Conservation (phyloP, 2,113 vertebrate species). For the Chauna torquata region DNA sequence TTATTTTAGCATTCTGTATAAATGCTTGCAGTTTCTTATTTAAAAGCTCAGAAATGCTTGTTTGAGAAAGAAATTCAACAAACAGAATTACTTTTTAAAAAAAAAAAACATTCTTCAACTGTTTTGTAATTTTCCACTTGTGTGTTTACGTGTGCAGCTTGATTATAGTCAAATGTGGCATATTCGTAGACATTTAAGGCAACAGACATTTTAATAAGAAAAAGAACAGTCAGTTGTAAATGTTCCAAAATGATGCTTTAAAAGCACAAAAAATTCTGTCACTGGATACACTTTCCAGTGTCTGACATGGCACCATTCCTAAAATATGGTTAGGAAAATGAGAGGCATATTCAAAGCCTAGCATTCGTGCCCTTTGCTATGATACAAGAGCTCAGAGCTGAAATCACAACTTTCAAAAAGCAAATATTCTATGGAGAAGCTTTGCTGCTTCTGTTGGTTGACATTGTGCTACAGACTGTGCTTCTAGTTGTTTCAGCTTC, state of each 20-base stretch:
- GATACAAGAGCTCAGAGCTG: not conserved
- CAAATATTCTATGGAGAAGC: not conserved
- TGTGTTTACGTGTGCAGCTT: not conserved
- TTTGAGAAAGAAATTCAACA: not conserved
- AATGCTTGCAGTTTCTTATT: not conserved
- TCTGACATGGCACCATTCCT: not conserved
- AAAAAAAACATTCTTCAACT: not conserved
- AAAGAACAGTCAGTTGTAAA: conserved; percentile 9
- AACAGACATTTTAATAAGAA: conserved; percentile 27
- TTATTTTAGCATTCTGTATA: not conserved
- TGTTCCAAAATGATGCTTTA: conserved; percentile 24
- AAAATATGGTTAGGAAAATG: not conserved
- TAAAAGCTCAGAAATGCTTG: not conserved
- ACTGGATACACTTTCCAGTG: not conserved
- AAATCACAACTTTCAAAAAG: not conserved
- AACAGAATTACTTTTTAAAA: not conserved
- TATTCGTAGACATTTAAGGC: conserved; percentile 28
- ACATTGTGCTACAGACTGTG: not conserved
- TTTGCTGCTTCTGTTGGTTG: not conserved
- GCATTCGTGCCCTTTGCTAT: fast-evolving
- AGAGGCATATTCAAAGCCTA: not conserved
- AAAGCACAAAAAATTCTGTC: not conserved
- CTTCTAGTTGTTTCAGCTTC: not conserved
- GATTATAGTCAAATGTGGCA: not conserved
- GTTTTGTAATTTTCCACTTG: not conserved